phyloP scores from a whole-genome alignment of 2,113 vertebrate genomes.

The Craseonycteris thonglongyai region DNA sequence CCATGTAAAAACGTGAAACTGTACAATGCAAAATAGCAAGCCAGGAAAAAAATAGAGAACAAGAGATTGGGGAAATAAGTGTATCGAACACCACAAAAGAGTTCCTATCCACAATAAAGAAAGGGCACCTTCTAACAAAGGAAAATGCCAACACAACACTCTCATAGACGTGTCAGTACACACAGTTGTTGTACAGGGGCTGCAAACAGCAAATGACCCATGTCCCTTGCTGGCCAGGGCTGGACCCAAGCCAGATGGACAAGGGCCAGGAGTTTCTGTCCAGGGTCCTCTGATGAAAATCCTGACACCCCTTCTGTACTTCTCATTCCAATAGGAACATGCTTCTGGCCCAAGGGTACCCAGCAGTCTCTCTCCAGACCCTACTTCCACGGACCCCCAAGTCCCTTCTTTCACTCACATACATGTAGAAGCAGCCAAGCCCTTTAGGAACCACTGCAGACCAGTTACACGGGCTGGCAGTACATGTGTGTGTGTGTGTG shows the following conservation, averaged over 20 bases:
- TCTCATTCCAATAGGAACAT: not conserved
- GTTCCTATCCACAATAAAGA: not conserved
- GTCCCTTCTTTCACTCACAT: not conserved
- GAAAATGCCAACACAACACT: not conserved
- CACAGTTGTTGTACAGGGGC: too few species aligned
- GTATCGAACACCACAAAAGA: not conserved
- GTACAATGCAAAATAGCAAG: not conserved
- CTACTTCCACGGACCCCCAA: not conserved
- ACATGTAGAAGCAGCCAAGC: not conserved
- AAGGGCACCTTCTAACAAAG: not conserved
- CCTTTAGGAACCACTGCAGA: not conserved
- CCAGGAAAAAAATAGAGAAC: not conserved
- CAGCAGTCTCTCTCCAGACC: not conserved
- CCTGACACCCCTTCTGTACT: too few species aligned
- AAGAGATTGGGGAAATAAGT: not conserved
- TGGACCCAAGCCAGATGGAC: not conserved
- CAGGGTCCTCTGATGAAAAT: not conserved
- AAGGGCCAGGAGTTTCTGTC: not conserved
- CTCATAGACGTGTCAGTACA: not conserved
- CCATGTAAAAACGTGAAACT: constrained; percentile 25
- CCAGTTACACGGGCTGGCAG: not conserved
- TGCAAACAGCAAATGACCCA: not conserved
- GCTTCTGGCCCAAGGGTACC: not conserved
- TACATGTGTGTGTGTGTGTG: fast-evolving
- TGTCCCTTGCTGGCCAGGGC: not conserved